Evolutionary conservation across 2,113 vertebrate genomes (phyloP), one percentile per base, ranked within the genome.

Genomic region (Cercopithecus mona): DNA sequence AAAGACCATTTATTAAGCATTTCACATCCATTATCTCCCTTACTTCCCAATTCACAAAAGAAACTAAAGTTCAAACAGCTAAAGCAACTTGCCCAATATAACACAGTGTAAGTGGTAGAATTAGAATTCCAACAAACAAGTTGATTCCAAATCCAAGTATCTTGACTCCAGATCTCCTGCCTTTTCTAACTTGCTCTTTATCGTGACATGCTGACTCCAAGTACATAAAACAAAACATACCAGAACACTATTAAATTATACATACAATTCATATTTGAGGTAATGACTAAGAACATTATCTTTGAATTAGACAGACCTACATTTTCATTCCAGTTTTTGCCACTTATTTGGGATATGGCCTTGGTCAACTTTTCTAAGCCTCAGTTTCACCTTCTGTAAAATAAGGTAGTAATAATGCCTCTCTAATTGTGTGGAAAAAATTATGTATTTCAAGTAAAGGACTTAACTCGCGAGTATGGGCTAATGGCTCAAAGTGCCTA

Each of bases 371-470:
- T 85, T 73, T 84, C 64, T 94, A 97, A 85, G 48, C 59, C 89
- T 93, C 52, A 68, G 32, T 91, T 88, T 93, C 27, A 93, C 86
- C 27, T 86, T 95, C 59, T 82, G 13, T 61, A 72, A 97, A 97
- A 89, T 14, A 82, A 40, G 45, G 68, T 88, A 94, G 96, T 94
- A 92, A 96, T 40, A 78, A 40, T 64, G 16, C 25, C 32, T 94
- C n/a, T 93, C 52, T 90, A 86, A 82, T 38, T 75, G 14, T 86
- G 52, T 88, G 32, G 50, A 95, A 94, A 82, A 93, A 90, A 94
- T 93, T 85, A 88, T 12, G 52, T 79, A 93, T 90, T 85, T 96
- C 45, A 86, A 83, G n/a, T 72, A 90, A 16, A 93, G 35, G 30
- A 73, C 10, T 97, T 84, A 95, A 85, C 8, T 66, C 68, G 88